These are phyloP conservation scores for Lepus timidus DNA, from an alignment of 2,113 vertebrate genomes.

Conservation along the genomic window DNA sequence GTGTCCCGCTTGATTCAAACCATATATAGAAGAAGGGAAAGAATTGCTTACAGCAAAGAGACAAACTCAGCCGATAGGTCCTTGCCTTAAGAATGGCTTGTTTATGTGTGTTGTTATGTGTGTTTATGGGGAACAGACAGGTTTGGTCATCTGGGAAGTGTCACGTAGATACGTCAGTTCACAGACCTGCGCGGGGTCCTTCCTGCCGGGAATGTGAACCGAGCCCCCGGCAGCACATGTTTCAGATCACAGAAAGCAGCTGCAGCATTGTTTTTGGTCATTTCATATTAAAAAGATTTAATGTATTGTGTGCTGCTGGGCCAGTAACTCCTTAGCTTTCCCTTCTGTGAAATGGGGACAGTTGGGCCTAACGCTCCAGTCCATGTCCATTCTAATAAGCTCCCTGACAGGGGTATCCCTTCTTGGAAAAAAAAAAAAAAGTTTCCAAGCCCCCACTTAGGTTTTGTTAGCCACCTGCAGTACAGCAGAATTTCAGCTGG, in stretches of 20 bases:
- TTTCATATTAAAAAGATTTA: slow-evolving; percentile 60
- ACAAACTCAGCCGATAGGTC: background rate
- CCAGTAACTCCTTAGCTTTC: slow-evolving; percentile 39
- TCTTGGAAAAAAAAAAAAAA: background rate
- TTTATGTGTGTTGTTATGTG: slow-evolving; percentile 64
- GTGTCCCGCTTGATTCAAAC: slow-evolving; percentile 33
- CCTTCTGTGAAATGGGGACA: slow-evolving; percentile 36
- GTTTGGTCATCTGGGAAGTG: slow-evolving; percentile 65
- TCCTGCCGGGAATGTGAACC: background rate
- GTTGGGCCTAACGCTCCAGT: background rate
- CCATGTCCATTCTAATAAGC: background rate
- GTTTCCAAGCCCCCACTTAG: background rate
- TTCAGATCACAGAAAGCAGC: slow-evolving; percentile 68
- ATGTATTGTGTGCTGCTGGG: background rate
- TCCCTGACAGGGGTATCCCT: background rate
- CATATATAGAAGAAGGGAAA: slow-evolving; percentile 22
- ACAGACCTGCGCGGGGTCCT: slow-evolving; percentile 12
- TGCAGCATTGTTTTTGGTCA: slow-evolving; percentile 33
- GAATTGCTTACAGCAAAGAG: slow-evolving; percentile 59
- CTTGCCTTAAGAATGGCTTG: slow-evolving; percentile 60
- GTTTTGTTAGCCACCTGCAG: background rate
- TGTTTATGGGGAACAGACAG: slow-evolving; percentile 71
- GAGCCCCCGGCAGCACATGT: slow-evolving; percentile 46
- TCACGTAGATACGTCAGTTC: slow-evolving; percentile 10
- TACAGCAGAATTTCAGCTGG: background rate